phyloP scores from a whole-genome alignment of 2,888 invertebrate genomes.

The Drosophila austrosaltans region DNA sequence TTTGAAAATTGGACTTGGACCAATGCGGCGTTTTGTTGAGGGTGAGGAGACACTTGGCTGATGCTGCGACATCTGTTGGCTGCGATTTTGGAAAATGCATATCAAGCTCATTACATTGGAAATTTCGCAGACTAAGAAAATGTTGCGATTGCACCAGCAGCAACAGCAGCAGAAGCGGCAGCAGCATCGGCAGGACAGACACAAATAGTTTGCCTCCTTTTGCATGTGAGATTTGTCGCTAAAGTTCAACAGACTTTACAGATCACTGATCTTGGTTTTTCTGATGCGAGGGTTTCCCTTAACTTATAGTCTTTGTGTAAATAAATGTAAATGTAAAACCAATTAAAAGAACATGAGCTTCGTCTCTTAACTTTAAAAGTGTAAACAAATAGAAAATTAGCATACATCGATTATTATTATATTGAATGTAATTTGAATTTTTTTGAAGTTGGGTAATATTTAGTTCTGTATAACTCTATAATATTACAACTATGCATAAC shows the following conservation, averaged over 20 bases:
- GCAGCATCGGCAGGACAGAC: constrained; percentile 33
- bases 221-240: constrained; percentile 43
- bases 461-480: too few species aligned
- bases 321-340: not conserved
- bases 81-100: constrained; percentile 68
- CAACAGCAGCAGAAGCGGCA: constrained; percentile 26
- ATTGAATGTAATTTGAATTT: too few species aligned
- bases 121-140: constrained; percentile 52
- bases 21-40: constrained; percentile 52
- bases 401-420: too few species aligned
- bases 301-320: not conserved
- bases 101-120: constrained; percentile 75
- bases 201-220: constrained; percentile 61
- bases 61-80: constrained; percentile 65
- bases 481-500: too few species aligned
- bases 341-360: too few species aligned
- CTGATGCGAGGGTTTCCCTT: not conserved
- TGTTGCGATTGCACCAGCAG: constrained; percentile 20
- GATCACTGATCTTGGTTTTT: constrained; percentile 56
- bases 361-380: too few species aligned
- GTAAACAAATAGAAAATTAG: too few species aligned
- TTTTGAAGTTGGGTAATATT: too few species aligned
- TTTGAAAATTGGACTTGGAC: constrained; percentile 48
- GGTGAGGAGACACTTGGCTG: constrained; percentile 48
- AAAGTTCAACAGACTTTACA: constrained; percentile 73